These are phyloP conservation scores for Seriola rivoliana DNA, from an alignment of 2,113 vertebrate genomes.

Conservation along the genomic window DNA sequence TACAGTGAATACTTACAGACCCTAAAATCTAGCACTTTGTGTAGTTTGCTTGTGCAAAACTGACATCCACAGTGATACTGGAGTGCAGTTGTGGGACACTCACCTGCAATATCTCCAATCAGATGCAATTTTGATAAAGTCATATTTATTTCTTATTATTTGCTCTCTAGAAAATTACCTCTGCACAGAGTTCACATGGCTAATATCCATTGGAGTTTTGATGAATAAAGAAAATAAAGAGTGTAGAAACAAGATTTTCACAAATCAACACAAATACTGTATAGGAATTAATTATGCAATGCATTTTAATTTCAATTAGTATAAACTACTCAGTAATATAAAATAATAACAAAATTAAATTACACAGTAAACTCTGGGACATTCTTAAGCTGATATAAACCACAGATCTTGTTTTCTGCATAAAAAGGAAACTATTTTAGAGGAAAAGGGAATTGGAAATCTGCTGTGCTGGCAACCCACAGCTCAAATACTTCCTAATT, in stretches of 20 bases:
- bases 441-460: constrained; percentile 11
- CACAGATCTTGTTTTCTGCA: not conserved
- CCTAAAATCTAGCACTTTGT: not conserved
- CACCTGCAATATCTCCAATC: not conserved
- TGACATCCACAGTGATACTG: not conserved
- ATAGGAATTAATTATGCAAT: not conserved
- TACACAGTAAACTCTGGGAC: no score
- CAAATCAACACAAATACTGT: not conserved
- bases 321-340: no score
- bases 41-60: not conserved
- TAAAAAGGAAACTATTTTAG: not conserved
- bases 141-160: not conserved
- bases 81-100: no score
- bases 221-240: not conserved
- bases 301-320: no score
- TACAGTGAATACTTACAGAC: not conserved
- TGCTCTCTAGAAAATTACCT: not conserved
- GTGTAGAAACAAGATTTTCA: not conserved
- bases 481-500: not conserved
- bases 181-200: not conserved
- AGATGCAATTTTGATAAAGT: not conserved
- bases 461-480: not conserved
- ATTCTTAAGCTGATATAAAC: not conserved
- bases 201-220: not conserved
- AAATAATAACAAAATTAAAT: no score